Conservation (phyloP, 1,140 invertebrate genomes). For the Meloidogyne hapla region DNA sequence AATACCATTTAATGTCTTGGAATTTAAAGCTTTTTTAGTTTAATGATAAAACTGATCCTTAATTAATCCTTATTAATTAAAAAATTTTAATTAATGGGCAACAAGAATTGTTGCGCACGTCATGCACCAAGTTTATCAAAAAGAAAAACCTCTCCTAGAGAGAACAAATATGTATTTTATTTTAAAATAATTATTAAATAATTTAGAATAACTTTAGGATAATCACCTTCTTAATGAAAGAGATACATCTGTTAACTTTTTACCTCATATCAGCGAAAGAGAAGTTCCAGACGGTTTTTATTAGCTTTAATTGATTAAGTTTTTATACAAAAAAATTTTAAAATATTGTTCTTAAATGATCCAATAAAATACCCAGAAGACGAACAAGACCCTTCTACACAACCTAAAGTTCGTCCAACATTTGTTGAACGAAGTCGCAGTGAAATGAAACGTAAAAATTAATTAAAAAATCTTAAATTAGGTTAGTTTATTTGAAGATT, state of each 20-base stretch:
- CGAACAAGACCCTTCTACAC: constrained; percentile 88
- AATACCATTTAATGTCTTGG: too few species aligned
- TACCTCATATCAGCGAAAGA: constrained; percentile 95
- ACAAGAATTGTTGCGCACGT: constrained; percentile 26
- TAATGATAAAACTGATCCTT: too few species aligned
- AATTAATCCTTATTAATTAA: not conserved
- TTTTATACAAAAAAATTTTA: too few species aligned
- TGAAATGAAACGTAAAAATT: constrained; percentile 69
- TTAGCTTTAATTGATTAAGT: too few species aligned
- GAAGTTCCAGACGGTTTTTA: constrained; percentile 75
- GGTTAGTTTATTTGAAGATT: too few species aligned
- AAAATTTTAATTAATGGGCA: constrained; percentile 17
- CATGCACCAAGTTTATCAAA: constrained; percentile 19
- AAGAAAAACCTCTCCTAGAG: constrained; percentile 9
- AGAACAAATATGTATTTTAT: constrained; percentile 10
- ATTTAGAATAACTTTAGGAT: not conserved
- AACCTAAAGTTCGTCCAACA: constrained; percentile 88
- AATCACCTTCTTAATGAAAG: constrained; percentile 35
- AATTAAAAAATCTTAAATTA: too few species aligned
- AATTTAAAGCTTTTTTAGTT: too few species aligned
- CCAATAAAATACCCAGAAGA: constrained; percentile 71
- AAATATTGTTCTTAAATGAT: constrained; percentile 12
- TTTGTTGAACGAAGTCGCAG: constrained; percentile 91
- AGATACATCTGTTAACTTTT: constrained; percentile 65
- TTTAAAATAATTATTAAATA: not conserved